Conservation (phyloP, 2,797 vertebrate genomes). For the Gobionotothen gibberifrons region DNA sequence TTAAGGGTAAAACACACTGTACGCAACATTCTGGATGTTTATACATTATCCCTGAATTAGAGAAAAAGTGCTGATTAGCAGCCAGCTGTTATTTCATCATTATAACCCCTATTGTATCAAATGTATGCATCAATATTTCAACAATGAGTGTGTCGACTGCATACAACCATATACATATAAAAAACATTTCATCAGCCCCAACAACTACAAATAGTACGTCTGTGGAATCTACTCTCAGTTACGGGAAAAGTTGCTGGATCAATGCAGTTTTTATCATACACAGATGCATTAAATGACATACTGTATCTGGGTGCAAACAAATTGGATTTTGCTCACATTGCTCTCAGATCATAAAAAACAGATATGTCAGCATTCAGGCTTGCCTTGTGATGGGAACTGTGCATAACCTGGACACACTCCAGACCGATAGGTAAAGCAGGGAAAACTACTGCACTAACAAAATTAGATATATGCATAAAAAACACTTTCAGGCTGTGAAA, state of each 20-base stretch:
- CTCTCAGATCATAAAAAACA: slow-evolving; percentile 62
- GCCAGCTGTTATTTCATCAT: neutral
- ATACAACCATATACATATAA: neutral
- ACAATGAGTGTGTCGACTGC: neutral
- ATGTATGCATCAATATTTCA: slow-evolving; percentile 2
- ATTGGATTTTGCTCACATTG: slow-evolving; percentile 72
- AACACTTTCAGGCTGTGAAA: slow-evolving; percentile 9
- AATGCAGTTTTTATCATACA: slow-evolving; percentile 49
- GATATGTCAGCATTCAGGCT: slow-evolving; percentile 57
- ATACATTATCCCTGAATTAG: neutral
- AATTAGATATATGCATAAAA: slow-evolving; percentile 15
- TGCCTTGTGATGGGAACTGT: slow-evolving; percentile 59
- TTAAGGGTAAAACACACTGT: neutral
- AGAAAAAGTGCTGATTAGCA: neutral
- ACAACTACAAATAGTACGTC: slow-evolving; percentile 10
- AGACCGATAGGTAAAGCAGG: slow-evolving; percentile 13
- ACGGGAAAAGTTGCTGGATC: slow-evolving; percentile 22
- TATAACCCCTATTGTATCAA: neutral
- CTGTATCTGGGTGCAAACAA: slow-evolving; percentile 58
- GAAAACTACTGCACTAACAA: slow-evolving; percentile 3
- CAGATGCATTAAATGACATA: slow-evolving; percentile 55
- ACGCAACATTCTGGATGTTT: neutral
- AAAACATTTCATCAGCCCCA: slow-evolving; percentile 14
- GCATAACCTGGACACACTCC: slow-evolving; percentile 43
- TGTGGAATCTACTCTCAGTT: slow-evolving; percentile 23